Conservation (phyloP, 2,888 invertebrate species). For the Syrista parreyssii region DNA sequence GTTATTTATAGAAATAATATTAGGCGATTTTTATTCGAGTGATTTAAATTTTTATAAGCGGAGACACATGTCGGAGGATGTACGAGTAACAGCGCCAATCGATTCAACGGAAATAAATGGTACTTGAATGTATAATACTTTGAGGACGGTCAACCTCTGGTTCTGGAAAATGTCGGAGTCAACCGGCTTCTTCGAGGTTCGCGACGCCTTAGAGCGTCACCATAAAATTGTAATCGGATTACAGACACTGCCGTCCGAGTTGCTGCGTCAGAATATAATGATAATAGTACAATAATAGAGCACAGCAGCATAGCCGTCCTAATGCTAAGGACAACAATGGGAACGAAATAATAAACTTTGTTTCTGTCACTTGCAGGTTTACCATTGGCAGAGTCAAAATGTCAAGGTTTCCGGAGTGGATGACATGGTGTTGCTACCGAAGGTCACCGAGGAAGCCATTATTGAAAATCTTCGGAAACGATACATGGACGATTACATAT, state of each 20-base stretch:
- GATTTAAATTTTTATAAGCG: too few species aligned
- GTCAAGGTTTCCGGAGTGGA: slow-evolving; percentile 77
- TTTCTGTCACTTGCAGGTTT: slow-evolving; percentile 64
- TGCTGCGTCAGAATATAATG: not conserved
- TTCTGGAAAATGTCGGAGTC: not conserved
- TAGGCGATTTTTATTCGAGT: not conserved
- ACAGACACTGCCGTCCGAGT: not conserved
- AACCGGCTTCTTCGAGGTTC: not conserved
- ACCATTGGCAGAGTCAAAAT: slow-evolving; percentile 79
- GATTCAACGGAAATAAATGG: not conserved
- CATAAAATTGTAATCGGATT: not conserved
- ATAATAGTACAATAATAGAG: not conserved
- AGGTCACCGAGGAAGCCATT: slow-evolving; percentile 73
- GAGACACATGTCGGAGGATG: too few species aligned
- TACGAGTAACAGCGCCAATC: not conserved
- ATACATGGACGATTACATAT: slow-evolving; percentile 75
- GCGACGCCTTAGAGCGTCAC: not conserved
- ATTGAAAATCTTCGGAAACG: slow-evolving; percentile 76
- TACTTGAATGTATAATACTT: not conserved
- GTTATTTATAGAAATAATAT: not conserved
- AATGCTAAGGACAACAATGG: not conserved
- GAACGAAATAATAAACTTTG: not conserved
- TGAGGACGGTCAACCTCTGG: not conserved
- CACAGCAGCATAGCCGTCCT: not conserved
- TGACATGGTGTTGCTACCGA: slow-evolving; percentile 76